phyloP scores from a whole-genome alignment of 2,797 vertebrate genomes.

The Paramormyrops hopkinsi region DNA sequence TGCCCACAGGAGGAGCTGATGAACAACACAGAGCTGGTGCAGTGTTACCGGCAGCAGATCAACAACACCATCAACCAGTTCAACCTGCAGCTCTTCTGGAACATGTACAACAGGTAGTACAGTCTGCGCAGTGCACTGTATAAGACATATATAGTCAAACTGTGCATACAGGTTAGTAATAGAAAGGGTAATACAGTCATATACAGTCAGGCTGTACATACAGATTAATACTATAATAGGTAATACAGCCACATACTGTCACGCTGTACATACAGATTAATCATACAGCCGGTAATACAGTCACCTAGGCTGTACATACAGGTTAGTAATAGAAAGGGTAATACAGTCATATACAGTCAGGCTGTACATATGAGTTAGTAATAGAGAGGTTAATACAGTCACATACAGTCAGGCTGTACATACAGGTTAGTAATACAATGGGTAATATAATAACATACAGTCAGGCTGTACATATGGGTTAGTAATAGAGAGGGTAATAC shows the following conservation, averaged over 20 bases:
- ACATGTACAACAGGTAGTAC: constrained; percentile 90
- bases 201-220: background rate
- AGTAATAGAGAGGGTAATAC: too few relatives aligned
- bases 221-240: background rate
- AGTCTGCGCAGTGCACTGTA: background rate
- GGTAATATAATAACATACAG: background rate
- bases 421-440: background rate
- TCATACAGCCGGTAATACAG: background rate
- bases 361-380: background rate
- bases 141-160: constrained; percentile 8
- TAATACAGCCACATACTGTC: background rate
- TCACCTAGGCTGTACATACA: background rate
- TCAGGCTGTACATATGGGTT: background rate
- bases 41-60: constrained; percentile 92
- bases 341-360: too few relatives aligned
- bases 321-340: too few relatives aligned
- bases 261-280: background rate
- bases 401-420: background rate
- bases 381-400: background rate
- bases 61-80: constrained; percentile 83
- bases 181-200: background rate
- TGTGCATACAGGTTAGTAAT: background rate
- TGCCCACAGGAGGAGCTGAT: constrained; percentile 80
- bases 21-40: constrained; percentile 89
- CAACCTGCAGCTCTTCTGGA: constrained; percentile 98